Base-by-base conservation (phyloP, 1,140 invertebrate species). In the Procambarus virginalis region DNA sequence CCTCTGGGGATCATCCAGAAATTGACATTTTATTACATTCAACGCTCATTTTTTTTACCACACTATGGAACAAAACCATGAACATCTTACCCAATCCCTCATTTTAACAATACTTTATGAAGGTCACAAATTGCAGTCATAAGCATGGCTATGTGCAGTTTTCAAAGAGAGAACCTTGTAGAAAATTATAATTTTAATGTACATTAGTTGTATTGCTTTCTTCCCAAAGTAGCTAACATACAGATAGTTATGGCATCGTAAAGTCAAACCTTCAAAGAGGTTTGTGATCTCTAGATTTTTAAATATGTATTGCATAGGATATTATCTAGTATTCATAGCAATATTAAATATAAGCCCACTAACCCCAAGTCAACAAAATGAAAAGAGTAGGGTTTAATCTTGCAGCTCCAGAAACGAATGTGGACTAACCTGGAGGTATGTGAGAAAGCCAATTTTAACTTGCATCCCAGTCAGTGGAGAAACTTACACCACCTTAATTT, bases 351-450 rank as follows among this genome's bases (percentile, higher is more conserved):
- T 85, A 77, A 85, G 75, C 51, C 73, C 34, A 85, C 73, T 85
- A 85, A 85, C 73, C 84, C 64, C 73, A 89, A 84, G 73, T 84
- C 70, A 89, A 89, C 88, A 89, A 86, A 89, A 86, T 89, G 86
- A 92, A 89, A 82, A 77, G 86, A 91, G 91, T 92, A 92, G 91
- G 86, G 89, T 88, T 92, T 88, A 84, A 90, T 92, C 90, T 92
- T 92, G 89, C 91, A 92, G 91, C 91, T 92, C 83, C 91, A 92
- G 88, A 92, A 92, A 83, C 89, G 91, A 73, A 89, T 92, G 88
- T 88, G 91, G 91, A 92, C 85, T 88, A 92, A 92, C 86, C 82
- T 92, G 87, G 91, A 92, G 91, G 89, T 91, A 92, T 60, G 91
- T 92, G 91, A 87, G 80, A 86, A 73, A 64, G 90, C 84, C 85